Evolutionary conservation across 2,888 invertebrate species (phyloP).

Genomic region (Aradus depressus): DNA sequence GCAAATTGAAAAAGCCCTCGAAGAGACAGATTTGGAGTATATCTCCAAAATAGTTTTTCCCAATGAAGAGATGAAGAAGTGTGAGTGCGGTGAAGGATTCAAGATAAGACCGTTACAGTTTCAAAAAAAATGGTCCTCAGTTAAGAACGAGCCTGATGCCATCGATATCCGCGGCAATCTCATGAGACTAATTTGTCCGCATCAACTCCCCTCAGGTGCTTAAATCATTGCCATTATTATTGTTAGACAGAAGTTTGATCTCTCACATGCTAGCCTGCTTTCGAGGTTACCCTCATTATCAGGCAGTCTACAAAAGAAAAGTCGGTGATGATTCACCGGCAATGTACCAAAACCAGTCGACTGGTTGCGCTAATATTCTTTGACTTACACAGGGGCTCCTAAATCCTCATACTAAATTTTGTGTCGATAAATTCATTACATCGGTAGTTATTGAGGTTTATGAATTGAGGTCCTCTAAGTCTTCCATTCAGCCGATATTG

Average conservation of each 20-base stretch:
- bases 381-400: too few species aligned
- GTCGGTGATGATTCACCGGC: too few species aligned
- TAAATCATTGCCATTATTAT: neutral
- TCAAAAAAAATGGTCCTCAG: neutral
- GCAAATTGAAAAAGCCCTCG: neutral
- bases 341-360: too few species aligned
- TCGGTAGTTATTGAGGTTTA: too few species aligned
- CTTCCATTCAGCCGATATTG: too few species aligned
- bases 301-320: too few species aligned
- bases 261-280: neutral
- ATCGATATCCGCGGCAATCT: constrained; percentile 2
- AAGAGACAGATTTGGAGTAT: neutral
- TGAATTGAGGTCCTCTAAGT: too few species aligned
- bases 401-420: too few species aligned
- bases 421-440: too few species aligned
- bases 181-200: constrained; percentile 10
- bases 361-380: too few species aligned
- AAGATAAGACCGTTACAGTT: constrained; percentile 2
- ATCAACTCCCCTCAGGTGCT: constrained; percentile 13
- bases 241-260: neutral
- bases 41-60: constrained; percentile 5
- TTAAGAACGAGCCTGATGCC: constrained; percentile 1
- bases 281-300: neutral
- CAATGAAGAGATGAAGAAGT: neutral
- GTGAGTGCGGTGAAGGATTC: constrained; percentile 11